Base-by-base conservation (phyloP, 2,797 vertebrate genomes). In the Lophius americanus region DNA sequence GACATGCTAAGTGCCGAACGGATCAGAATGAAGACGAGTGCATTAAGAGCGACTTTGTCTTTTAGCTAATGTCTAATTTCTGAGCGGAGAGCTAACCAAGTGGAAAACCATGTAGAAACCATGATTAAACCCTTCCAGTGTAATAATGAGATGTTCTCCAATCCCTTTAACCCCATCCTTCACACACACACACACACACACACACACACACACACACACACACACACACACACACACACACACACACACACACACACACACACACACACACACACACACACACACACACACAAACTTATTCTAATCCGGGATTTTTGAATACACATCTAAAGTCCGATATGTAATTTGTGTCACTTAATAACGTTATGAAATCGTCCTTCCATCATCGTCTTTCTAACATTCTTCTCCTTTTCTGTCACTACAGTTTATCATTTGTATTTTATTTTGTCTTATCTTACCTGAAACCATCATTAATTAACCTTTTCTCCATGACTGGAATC, bases 61-160 rank as follows among this genome's bases (percentile, higher is more conserved):
- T 53, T 70, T 62, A 64, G 67, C 69, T 2, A 51, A 75, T 41
- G 54, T 68, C 64, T 84, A 67, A 84, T 85, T 79, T 82, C 74
- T 63, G 36, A 54, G 75, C 81, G 11, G 52, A 67, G 43, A 76
- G 67, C 58, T 83, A 87, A 87, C 88, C 77, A 74, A 86, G 85
- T 86, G 86, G 81, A 87, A 88, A 86, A 86, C 63, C 79, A 72
- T 85, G 70, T 63, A 82, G 70, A 81, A 81, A 77, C 75, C 70
- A 64, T 90, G 88, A 89, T 90, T 88, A 89, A 90, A 89, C 60
- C 68, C 64, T 67, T 85, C 86, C 86, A 78, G 57, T 82, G 85
- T 75, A 87, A 79, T 87, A 86, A 90, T 87, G 87, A 88, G 82
- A 87, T 84, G 79, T 76, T 43, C 60, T 73, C 32, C 82, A 89